A percentile compares a stretch with the other conserved stretches of the same genome.
Evolutionary conservation across 1,140 invertebrate genomes (phyloP).

Genomic region (Probaryconus sp.): DNA sequence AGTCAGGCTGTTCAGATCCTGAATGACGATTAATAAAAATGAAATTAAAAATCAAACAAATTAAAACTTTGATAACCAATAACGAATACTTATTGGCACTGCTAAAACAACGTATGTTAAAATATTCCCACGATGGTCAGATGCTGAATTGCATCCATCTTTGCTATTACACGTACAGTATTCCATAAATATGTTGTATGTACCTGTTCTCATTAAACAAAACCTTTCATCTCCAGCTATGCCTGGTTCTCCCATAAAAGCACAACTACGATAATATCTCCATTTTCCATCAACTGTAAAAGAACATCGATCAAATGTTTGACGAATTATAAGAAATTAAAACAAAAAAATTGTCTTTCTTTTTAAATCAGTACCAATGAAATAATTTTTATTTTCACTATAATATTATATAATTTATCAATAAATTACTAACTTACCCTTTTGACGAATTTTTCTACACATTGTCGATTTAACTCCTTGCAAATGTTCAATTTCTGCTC

Average conservation of each 20-base stretch:
- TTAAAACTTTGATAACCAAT: constrained; percentile 50
- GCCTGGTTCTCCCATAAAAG: constrained; percentile 92
- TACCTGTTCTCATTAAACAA: constrained; percentile 93
- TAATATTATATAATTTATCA: too few relatives aligned
- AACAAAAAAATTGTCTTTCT: too few relatives aligned
- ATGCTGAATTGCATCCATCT: constrained; percentile 90
- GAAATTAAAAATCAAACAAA: not conserved
- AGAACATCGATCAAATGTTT: too few relatives aligned
- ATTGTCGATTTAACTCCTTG: constrained; percentile 86
- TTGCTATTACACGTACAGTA: constrained; percentile 95
- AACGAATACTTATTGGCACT: constrained; percentile 33
- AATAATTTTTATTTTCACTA: too few relatives aligned
- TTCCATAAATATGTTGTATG: constrained; percentile 95
- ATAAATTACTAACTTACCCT: too few relatives aligned
- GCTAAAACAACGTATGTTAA: constrained; percentile 32
- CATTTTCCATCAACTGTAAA: constrained; percentile 91
- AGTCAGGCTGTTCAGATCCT: too few relatives aligned
- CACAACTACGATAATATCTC: constrained; percentile 93
- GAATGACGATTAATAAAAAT: too few relatives aligned
- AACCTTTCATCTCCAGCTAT: constrained; percentile 93
- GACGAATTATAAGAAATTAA: too few relatives aligned
- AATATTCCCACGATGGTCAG: constrained; percentile 53
- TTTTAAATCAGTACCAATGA: too few relatives aligned
- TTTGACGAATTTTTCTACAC: constrained; percentile 95
- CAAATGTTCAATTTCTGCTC: constrained; percentile 84